Conservation (phyloP, 2,113 vertebrate genomes). For the Takifugu flavidus region DNA sequence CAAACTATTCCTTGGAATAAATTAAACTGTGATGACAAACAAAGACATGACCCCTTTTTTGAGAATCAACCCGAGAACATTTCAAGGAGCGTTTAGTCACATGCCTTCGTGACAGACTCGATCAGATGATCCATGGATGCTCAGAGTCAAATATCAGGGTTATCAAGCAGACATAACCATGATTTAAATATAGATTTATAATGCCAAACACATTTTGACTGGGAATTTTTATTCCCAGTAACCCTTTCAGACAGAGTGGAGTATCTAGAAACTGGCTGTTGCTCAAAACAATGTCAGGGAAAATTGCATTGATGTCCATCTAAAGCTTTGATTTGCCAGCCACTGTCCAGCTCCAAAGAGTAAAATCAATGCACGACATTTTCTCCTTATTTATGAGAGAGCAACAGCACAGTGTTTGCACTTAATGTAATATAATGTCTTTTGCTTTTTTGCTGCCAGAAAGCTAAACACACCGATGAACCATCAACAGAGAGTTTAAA, state of each 20-base stretch:
- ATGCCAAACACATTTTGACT: conserved; percentile 4
- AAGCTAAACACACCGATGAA: conserved; percentile 46
- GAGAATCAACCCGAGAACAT: conserved; percentile 2
- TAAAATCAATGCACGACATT: conserved; percentile 6
- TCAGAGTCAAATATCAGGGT: conserved; percentile 8
- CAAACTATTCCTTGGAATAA: conserved; percentile 19
- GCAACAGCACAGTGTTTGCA: neutral
- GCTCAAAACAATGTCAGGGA: conserved; percentile 35
- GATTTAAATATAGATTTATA: conserved; percentile 15
- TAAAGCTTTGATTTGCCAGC: conserved; percentile 18
- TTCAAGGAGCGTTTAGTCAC: conserved; percentile 33
- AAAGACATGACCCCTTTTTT: conserved; percentile 11
- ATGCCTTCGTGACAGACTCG: conserved; percentile 25
- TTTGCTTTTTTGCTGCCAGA: neutral
- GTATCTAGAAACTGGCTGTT: conserved; percentile 12
- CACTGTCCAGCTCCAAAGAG: conserved; percentile 2
- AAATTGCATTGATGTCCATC: conserved; percentile 16
- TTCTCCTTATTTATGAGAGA: conserved; percentile 6
- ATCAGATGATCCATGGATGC: conserved; percentile 60
- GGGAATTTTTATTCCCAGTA: conserved; percentile 12
- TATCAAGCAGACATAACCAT: neutral
- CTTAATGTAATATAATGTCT: neutral
- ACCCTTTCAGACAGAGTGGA: conserved; percentile 14
- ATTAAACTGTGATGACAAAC: neutral
- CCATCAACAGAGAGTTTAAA: conserved; percentile 35